Evolutionary conservation across 23 tunicate species (phyloP).

Genomic region (Ascidia mentula): DNA sequence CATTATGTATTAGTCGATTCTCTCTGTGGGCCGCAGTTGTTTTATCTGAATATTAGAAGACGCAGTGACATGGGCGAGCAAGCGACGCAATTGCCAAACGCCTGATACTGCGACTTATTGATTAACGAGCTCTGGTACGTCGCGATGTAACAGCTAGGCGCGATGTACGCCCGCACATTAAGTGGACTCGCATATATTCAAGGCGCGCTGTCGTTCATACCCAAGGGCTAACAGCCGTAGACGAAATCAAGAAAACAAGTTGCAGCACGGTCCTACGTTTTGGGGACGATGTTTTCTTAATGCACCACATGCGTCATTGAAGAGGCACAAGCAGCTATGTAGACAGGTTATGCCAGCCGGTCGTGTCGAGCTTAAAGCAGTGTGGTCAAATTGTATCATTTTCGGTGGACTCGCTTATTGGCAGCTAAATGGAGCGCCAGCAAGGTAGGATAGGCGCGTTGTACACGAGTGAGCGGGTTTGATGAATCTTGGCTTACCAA

Average conservation of each 20-base stretch:
- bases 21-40: constrained; percentile 5
- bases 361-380: too few species aligned
- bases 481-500: too few species aligned
- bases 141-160: background rate
- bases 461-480: too few species aligned
- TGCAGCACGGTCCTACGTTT: background rate
- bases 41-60: background rate
- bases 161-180: background rate
- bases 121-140: background rate
- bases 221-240: background rate
- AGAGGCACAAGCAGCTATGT: too few species aligned
- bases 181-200: background rate
- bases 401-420: too few species aligned
- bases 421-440: too few species aligned
- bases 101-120: background rate
- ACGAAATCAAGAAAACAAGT: background rate
- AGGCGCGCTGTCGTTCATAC: background rate
- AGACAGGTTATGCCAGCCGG: too few species aligned
- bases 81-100: background rate
- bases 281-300: constrained; percentile 9
- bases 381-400: too few species aligned
- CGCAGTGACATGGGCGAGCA: background rate
- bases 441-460: too few species aligned
- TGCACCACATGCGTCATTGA: background rate
- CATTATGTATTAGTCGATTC: constrained; percentile 11